These are phyloP conservation scores for Campylomormyrus numenius DNA, from an alignment of 2,113 vertebrate species.

Conservation along the genomic window DNA sequence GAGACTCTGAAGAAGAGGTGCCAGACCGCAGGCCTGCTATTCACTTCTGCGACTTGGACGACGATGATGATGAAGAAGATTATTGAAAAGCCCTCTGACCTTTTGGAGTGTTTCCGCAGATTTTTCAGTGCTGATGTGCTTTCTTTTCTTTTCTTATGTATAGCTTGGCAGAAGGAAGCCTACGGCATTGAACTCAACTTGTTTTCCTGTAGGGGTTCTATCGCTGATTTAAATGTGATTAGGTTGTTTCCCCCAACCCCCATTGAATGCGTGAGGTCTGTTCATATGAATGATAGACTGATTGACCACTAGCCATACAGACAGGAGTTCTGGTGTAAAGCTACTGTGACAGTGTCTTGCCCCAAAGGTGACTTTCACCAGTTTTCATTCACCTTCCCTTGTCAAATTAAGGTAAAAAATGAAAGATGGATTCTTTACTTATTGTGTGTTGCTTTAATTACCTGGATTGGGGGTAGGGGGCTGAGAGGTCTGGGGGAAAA, in stretches of 20 bases:
- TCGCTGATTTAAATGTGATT: neutral
- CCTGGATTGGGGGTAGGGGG: neutral
- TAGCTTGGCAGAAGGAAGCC: neutral
- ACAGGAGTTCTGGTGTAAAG: neutral
- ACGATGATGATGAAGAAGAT: conserved; percentile 52
- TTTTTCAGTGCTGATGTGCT: neutral
- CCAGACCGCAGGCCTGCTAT: conserved; percentile 63
- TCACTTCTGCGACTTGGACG: conserved; percentile 66
- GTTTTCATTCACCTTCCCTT: neutral
- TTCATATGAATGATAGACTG: neutral
- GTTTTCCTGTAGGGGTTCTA: neutral
- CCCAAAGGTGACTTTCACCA: neutral
- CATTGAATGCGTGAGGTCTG: neutral
- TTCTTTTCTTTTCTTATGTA: neutral
- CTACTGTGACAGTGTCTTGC: neutral
- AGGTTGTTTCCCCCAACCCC: neutral
- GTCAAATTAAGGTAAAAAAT: neutral
- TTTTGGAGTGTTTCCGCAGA: conserved; percentile 19
- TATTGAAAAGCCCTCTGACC: conserved; percentile 16
- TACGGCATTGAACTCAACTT: neutral
- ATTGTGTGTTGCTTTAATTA: neutral
- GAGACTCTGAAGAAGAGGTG: conserved; percentile 69
- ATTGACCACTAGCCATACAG: neutral
- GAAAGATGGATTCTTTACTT: neutral
- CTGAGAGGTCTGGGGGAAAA: neutral